These are phyloP conservation scores for Siderastrea radians DNA, from an alignment of 92 coral and sea anemone species.

Conservation along the genomic window DNA sequence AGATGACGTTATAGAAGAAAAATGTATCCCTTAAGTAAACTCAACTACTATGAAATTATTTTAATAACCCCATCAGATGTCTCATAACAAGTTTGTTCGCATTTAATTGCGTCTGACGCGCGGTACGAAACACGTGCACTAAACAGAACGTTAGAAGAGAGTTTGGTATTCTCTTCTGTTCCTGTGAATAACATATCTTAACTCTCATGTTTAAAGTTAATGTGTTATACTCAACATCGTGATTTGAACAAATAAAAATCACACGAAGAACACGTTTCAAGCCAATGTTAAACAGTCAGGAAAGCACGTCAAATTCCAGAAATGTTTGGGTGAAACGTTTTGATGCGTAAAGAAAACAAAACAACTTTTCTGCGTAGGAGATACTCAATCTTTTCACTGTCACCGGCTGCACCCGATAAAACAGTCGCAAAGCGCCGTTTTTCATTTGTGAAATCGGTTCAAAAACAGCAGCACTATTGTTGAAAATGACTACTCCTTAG, in stretches of 20 bases:
- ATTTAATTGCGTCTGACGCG: not conserved
- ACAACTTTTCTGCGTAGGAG: not conserved
- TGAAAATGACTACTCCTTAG: too few relatives aligned
- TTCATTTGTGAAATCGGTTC: too few relatives aligned
- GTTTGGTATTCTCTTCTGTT: not conserved
- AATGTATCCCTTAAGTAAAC: conserved; percentile 34
- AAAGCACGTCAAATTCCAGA: conserved; percentile 27
- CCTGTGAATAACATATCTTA: too few relatives aligned
- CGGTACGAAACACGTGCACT: not conserved
- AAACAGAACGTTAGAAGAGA: not conserved
- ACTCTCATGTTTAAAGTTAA: too few relatives aligned
- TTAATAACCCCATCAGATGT: conserved; percentile 13
- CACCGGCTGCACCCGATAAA: too few relatives aligned
- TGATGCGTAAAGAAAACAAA: conserved; percentile 8
- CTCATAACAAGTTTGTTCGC: not conserved
- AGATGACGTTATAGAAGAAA: conserved; percentile 27
- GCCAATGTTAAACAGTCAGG: not conserved
- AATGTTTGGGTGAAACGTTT: conserved; percentile 32
- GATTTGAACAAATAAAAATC: not conserved
- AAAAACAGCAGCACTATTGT: too few relatives aligned
- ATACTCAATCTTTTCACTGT: not conserved
- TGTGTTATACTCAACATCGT: too few relatives aligned
- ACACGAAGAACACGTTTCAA: not conserved
- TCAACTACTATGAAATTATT: conserved; percentile 11
- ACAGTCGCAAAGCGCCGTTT: too few relatives aligned